A percentile compares a stretch with the other conserved stretches of the same genome.
These are phyloP conservation scores for Sinocyclocheilus maitianheensis DNA, from an alignment of 2,113 vertebrate species.

Conservation along the genomic window DNA sequence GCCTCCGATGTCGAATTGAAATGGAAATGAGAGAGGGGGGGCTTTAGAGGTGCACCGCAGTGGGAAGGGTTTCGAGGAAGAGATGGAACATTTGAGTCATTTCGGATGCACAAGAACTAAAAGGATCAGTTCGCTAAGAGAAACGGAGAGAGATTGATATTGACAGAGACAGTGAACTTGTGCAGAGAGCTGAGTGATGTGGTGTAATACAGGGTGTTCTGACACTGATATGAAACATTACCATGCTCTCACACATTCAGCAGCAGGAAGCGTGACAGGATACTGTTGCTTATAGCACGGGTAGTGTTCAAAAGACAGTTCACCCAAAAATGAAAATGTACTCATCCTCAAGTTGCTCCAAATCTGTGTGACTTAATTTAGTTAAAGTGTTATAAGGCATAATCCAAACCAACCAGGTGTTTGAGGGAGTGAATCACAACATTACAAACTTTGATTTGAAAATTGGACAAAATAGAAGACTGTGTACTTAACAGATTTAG, in stretches of 20 bases:
- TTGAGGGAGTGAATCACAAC: neutral
- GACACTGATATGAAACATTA: slow-evolving; percentile 24
- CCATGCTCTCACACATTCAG: neutral
- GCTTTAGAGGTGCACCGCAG: neutral
- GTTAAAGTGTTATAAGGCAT: too few species aligned
- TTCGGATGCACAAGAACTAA: neutral
- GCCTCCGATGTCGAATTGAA: slow-evolving; percentile 27
- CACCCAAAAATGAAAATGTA: neutral
- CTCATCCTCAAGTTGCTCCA: neutral
- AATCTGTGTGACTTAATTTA: neutral
- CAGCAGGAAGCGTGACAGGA: neutral
- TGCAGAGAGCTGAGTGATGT: slow-evolving; percentile 34
- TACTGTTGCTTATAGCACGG: neutral
- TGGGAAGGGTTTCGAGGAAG: slow-evolving; percentile 1
- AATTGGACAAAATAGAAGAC: neutral
- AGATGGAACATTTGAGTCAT: slow-evolving; percentile 24
- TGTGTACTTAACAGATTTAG: too few species aligned
- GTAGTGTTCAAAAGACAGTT: slow-evolving; percentile 2
- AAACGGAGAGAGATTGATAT: slow-evolving; percentile 19
- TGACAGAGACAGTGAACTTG: slow-evolving; percentile 27
- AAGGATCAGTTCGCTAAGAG: slow-evolving; percentile 10
- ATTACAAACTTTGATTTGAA: too few species aligned
- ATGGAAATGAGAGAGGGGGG: slow-evolving; percentile 22
- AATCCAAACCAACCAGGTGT: neutral
- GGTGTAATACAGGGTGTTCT: neutral